Percentiles rank a stretch among this genome's conserved stretches.
Evolutionary conservation across 37 sponge, comb jelly and placozoan genomes (phyloP).

Genomic region (Haliclona indistincta): DNA sequence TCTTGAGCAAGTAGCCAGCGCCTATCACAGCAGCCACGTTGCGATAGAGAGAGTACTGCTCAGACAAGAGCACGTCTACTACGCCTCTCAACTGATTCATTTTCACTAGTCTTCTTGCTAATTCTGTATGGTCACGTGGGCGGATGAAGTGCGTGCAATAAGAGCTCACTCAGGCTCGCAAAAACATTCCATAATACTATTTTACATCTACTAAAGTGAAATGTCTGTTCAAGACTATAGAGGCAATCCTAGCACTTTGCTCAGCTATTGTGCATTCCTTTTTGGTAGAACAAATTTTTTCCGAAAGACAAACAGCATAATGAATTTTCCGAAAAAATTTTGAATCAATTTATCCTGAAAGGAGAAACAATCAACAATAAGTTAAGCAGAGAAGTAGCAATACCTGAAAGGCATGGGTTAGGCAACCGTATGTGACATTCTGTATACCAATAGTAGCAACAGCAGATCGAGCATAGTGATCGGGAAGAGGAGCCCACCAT

Average conservation of each 20-base stretch:
- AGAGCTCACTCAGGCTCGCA: not conserved
- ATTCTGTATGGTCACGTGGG: too few relatives aligned
- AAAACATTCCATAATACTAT: too few relatives aligned
- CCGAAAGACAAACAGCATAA: not conserved
- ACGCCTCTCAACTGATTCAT: not conserved
- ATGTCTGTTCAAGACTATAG: too few relatives aligned
- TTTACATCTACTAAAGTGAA: too few relatives aligned
- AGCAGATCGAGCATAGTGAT: slow-evolving; percentile 14
- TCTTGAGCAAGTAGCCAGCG: slow-evolving; percentile 9
- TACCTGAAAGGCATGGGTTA: slow-evolving; percentile 38
- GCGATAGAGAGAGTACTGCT: not conserved
- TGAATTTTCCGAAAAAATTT: too few relatives aligned
- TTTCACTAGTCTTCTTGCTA: not conserved
- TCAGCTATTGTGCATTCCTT: too few relatives aligned
- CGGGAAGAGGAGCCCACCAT: slow-evolving; percentile 15
- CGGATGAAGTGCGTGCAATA: not conserved
- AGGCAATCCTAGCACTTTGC: too few relatives aligned
- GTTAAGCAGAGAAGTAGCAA: too few relatives aligned
- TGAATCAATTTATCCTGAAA: too few relatives aligned
- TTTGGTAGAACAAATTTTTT: not conserved
- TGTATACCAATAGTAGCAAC: slow-evolving; percentile 50
- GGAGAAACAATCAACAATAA: too few relatives aligned
- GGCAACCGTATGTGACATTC: slow-evolving; percentile 16
- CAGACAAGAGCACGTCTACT: slow-evolving; percentile 4
- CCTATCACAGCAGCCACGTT: slow-evolving; percentile 46